These are phyloP conservation scores for Perognathus longimembris DNA, from an alignment of 2,113 vertebrate species.

Conservation along the genomic window DNA sequence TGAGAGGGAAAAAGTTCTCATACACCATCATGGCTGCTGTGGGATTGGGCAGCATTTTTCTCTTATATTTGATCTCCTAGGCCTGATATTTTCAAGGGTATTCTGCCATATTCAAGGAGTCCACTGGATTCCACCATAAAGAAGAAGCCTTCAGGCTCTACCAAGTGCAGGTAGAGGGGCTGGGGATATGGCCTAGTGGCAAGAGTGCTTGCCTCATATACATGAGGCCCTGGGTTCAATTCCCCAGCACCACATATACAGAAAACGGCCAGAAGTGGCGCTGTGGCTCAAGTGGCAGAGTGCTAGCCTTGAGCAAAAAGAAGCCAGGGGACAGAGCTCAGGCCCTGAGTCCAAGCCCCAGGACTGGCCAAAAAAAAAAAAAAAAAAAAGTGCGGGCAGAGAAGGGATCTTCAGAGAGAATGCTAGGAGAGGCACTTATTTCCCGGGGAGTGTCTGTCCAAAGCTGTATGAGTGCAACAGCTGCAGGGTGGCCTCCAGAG, in stretches of 20 bases:
- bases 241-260: too few species aligned
- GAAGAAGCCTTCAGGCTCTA: background rate
- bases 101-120: background rate
- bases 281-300: too few species aligned
- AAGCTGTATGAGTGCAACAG: background rate
- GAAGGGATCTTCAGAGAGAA: background rate
- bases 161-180: background rate
- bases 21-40: background rate
- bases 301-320: too few species aligned
- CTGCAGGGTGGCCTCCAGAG: background rate
- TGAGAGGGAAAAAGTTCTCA: conserved; percentile 49
- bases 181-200: too few species aligned
- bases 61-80: conserved; percentile 24
- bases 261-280: too few species aligned
- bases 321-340: too few species aligned
- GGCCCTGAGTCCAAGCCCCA: too few species aligned
- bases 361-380: too few species aligned
- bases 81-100: conserved; percentile 42
- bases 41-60: conserved; percentile 24
- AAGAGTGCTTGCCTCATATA: too few species aligned
- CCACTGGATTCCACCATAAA: conserved; percentile 6
- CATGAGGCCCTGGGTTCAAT: too few species aligned
- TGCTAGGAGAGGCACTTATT: background rate
- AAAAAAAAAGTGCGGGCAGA: background rate
- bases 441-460: background rate